Evolutionary conservation across 1,140 invertebrate genomes (phyloP).

Genomic region (Drosophila fuyamai): DNA sequence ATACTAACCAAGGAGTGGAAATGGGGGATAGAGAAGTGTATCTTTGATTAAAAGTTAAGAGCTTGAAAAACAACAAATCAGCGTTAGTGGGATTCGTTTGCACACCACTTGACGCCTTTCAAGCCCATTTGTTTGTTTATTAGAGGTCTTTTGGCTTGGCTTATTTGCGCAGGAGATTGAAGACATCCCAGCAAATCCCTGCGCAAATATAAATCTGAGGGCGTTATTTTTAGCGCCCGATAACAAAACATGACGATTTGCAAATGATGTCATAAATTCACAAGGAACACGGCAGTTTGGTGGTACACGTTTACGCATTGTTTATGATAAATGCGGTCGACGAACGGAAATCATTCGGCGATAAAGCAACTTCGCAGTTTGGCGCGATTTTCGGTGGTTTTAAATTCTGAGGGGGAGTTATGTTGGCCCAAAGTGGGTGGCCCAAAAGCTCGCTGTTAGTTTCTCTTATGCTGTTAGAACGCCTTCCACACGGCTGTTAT

Average conservation of each 20-base stretch:
- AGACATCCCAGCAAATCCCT: slow-evolving; percentile 23
- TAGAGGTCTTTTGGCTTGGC: slow-evolving; percentile 19
- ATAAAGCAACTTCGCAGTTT: slow-evolving; percentile 24
- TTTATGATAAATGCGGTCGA: slow-evolving; percentile 38
- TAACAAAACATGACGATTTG: slow-evolving; percentile 71
- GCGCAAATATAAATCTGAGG: slow-evolving; percentile 38
- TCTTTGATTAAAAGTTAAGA: slow-evolving; percentile 61
- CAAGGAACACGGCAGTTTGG: slow-evolving; percentile 19
- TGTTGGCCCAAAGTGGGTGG: slow-evolving; percentile 19
- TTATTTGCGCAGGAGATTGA: slow-evolving; percentile 46
- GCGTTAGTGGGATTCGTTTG: slow-evolving; percentile 37
- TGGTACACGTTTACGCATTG: slow-evolving; percentile 27
- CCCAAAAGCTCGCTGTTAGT: slow-evolving; percentile 57
- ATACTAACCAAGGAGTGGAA: background rate
- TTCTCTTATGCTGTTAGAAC: slow-evolving; percentile 64
- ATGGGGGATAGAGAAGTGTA: slow-evolving; percentile 12
- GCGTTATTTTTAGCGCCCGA: slow-evolving; percentile 39
- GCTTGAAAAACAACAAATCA: slow-evolving; percentile 43
- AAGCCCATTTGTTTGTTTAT: slow-evolving; percentile 54
- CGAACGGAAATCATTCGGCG: slow-evolving; percentile 16
- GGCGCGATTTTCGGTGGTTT: slow-evolving; percentile 26
- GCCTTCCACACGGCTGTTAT: slow-evolving; percentile 63
- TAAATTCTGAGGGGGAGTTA: background rate
- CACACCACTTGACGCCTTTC: slow-evolving; percentile 39
- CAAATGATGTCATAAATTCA: slow-evolving; percentile 74